Evolutionary conservation across 2,888 invertebrate genomes (phyloP).

Genomic region (Euclidia mi): DNA sequence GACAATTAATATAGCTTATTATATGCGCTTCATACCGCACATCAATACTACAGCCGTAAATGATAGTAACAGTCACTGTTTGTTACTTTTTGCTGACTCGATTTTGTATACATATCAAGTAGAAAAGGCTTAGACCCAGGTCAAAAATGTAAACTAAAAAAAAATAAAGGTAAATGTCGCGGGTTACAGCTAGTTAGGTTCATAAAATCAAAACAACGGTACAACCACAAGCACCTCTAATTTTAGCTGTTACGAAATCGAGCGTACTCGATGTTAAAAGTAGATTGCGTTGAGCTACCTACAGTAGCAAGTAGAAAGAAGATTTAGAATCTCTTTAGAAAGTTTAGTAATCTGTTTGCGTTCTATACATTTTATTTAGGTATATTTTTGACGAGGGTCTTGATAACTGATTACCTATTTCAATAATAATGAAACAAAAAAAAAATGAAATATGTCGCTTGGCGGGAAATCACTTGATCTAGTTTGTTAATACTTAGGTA

Average conservation of each 20-base stretch:
- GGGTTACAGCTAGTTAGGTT: background rate
- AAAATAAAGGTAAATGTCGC: too few relatives aligned
- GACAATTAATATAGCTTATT: too few relatives aligned
- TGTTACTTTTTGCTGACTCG: too few relatives aligned
- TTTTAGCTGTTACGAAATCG: constrained; percentile 36
- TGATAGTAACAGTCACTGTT: too few relatives aligned
- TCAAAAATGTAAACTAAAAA: too few relatives aligned
- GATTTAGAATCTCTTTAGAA: too few relatives aligned
- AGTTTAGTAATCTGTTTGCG: too few relatives aligned
- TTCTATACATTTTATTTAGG: too few relatives aligned
- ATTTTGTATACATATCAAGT: too few relatives aligned
- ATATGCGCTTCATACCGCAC: too few relatives aligned
- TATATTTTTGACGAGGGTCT: constrained; percentile 30
- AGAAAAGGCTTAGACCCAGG: too few relatives aligned
- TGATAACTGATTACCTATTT: constrained; percentile 8
- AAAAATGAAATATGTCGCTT: constrained; percentile 2
- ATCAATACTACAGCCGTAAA: too few relatives aligned
- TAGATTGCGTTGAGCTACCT: constrained; percentile 24
- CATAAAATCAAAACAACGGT: constrained; percentile 13
- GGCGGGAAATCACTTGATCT: background rate
- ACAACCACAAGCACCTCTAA: constrained; percentile 22
- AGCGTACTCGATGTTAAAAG: constrained; percentile 22
- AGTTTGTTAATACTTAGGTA: background rate
- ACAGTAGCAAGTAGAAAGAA: constrained; percentile 11
- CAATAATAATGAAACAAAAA: constrained; percentile 1